Evolutionary conservation across 2,888 invertebrate genomes (phyloP).

Genomic region (Limenitis camilla): DNA sequence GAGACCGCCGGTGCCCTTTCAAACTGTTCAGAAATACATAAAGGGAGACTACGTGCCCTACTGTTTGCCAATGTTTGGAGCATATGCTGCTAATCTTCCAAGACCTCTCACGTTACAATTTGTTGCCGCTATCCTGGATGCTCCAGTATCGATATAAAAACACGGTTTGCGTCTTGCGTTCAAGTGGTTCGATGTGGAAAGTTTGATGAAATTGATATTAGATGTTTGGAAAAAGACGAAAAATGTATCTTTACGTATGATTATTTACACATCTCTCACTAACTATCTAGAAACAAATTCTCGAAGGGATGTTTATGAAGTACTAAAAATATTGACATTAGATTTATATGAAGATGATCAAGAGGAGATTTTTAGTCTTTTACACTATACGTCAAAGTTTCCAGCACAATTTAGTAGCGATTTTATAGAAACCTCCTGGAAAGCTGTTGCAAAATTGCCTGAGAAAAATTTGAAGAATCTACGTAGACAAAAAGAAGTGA

Average conservation of each 20-base stretch:
- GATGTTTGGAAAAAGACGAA: conserved; percentile 40
- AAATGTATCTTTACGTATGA: conserved; percentile 39
- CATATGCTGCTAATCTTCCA: conserved; percentile 38
- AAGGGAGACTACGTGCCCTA: conserved; percentile 43
- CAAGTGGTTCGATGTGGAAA: conserved; percentile 32
- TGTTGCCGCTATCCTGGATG: conserved; percentile 33
- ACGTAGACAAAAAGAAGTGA: conserved; percentile 24
- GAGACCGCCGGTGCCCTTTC: conserved; percentile 41
- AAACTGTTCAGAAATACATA: conserved; percentile 33
- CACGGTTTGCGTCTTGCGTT: no score
- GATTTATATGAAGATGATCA: conserved; percentile 40
- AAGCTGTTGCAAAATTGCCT: conserved; percentile 33
- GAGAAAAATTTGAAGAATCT: conserved; percentile 29
- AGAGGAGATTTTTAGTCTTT: conserved; percentile 32
- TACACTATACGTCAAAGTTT: conserved; percentile 24
- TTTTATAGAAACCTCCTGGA: conserved; percentile 36
- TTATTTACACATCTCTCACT: conserved; percentile 37
- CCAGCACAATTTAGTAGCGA: conserved; percentile 30
- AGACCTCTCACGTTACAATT: conserved; percentile 33
- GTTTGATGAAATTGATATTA: conserved; percentile 32
- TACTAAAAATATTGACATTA: conserved; percentile 35
- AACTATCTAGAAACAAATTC: conserved; percentile 30
- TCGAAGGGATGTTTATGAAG: conserved; percentile 34
- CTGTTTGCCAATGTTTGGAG: conserved; percentile 40
- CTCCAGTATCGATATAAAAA: no score